Conservation (phyloP, 2,888 invertebrate species). For the Thymelicus lineola region DNA sequence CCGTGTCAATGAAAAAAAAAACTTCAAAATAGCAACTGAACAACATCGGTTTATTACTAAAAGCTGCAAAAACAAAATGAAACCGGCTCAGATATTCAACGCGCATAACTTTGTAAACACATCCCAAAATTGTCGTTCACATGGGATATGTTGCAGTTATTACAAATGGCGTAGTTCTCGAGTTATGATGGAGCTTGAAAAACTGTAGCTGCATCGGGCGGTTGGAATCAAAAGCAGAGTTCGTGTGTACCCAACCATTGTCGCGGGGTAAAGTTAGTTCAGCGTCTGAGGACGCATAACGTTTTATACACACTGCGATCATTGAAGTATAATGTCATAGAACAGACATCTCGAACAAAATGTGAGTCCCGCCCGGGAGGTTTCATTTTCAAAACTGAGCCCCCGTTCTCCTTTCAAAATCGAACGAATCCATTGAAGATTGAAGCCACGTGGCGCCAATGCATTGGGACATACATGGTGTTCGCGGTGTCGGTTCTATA, state of each 20-base stretch:
- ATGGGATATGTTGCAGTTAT: conserved; percentile 13
- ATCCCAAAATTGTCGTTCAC: conserved; percentile 17
- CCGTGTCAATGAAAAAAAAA: not conserved
- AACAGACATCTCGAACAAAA: too few species aligned
- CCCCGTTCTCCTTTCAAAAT: too few species aligned
- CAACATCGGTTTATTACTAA: conserved; percentile 8
- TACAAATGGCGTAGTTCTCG: conserved; percentile 19
- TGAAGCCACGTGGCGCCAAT: too few species aligned
- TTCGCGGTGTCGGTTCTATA: too few species aligned
- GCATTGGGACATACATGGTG: too few species aligned
- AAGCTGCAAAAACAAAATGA: conserved; percentile 15
- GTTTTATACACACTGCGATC: not conserved
- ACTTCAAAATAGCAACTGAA: not conserved
- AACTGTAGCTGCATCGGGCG: conserved; percentile 22
- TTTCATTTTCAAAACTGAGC: too few species aligned
- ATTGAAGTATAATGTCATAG: too few species aligned
- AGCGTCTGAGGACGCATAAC: not conserved
- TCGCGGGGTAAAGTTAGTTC: conserved; percentile 14
- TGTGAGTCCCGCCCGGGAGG: too few species aligned
- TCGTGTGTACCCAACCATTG: conserved; percentile 19
- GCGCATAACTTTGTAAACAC: conserved; percentile 35
- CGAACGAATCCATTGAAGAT: too few species aligned
- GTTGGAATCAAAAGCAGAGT: conserved; percentile 19
- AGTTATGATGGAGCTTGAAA: conserved; percentile 24
- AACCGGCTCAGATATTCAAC: conserved; percentile 13